Conservation (phyloP, 2,888 invertebrate species). For the Polia nebulosa region DNA sequence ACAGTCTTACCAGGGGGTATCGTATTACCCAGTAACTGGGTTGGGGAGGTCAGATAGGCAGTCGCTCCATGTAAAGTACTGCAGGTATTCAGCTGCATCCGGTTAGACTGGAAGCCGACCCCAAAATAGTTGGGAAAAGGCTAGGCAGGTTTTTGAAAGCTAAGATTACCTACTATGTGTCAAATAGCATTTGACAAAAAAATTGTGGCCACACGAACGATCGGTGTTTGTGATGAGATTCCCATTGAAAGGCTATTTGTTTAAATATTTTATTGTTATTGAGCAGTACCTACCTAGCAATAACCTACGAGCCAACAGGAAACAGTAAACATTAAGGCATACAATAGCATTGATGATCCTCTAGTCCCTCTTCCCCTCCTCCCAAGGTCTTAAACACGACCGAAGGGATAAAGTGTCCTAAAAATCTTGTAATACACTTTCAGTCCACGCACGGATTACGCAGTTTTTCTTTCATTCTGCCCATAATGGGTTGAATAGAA, state of each 20-base stretch:
- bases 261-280: slow-evolving; percentile 23
- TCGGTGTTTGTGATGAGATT: neutral
- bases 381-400: neutral
- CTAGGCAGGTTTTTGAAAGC: no score
- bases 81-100: no score
- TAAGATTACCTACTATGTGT: no score
- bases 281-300: neutral
- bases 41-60: no score
- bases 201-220: no score
- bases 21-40: no score
- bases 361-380: neutral
- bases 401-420: slow-evolving; percentile 12
- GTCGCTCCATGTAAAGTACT: no score
- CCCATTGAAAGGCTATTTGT: neutral
- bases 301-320: slow-evolving; percentile 17
- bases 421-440: slow-evolving; percentile 45
- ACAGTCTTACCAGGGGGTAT: no score
- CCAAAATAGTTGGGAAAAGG: no score
- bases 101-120: no score
- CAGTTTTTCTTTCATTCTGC: slow-evolving; percentile 47
- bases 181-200: neutral
- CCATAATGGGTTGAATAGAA: slow-evolving; percentile 43
- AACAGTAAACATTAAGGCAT: slow-evolving; percentile 14
- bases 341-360: slow-evolving; percentile 37
- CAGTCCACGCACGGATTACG: slow-evolving; percentile 48